Conservation (phyloP, 2,888 invertebrate genomes). For the Lasiommata megera region DNA sequence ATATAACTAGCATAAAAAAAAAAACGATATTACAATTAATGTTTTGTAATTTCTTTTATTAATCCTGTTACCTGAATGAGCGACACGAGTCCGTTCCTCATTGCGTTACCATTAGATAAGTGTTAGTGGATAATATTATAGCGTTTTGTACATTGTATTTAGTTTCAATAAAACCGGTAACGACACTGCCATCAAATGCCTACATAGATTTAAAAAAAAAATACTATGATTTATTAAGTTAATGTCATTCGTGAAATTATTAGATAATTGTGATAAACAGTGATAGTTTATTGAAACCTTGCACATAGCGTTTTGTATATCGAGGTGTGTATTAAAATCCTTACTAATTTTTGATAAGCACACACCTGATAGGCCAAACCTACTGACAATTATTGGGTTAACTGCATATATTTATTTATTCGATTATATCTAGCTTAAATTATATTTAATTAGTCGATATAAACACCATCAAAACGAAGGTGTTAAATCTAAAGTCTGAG, state of each 20-base stretch:
- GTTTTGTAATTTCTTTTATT: constrained; percentile 38
- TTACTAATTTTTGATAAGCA: constrained; percentile 17
- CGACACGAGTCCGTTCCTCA: constrained; percentile 75
- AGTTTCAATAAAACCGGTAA: constrained; percentile 76
- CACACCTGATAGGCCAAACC: constrained; percentile 28
- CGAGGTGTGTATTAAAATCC: constrained; percentile 15
- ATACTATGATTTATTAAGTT: constrained; percentile 60
- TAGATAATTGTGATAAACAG: constrained; percentile 77
- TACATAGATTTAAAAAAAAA: constrained; percentile 69
- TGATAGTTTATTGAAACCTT: constrained; percentile 52
- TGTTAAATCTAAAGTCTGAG: constrained; percentile 81
- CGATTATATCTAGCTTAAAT: constrained; percentile 66
- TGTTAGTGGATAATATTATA: constrained; percentile 62
- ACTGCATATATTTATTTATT: constrained; percentile 67
- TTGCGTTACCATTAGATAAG: constrained; percentile 80
- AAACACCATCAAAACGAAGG: constrained; percentile 72
- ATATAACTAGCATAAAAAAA: constrained; percentile 7
- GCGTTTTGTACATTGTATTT: constrained; percentile 67
- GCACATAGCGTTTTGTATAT: constrained; percentile 28
- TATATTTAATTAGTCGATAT: constrained; percentile 71
- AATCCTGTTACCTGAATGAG: constrained; percentile 76
- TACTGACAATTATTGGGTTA: constrained; percentile 8
- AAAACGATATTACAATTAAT: constrained; percentile 15
- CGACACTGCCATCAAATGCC: constrained; percentile 81
- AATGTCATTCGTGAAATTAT: constrained; percentile 69